A percentile compares a stretch with the other conserved stretches of the same genome.
Evolutionary conservation across 2,888 invertebrate genomes (phyloP).

Genomic region (Drosophila melanocephala): DNA sequence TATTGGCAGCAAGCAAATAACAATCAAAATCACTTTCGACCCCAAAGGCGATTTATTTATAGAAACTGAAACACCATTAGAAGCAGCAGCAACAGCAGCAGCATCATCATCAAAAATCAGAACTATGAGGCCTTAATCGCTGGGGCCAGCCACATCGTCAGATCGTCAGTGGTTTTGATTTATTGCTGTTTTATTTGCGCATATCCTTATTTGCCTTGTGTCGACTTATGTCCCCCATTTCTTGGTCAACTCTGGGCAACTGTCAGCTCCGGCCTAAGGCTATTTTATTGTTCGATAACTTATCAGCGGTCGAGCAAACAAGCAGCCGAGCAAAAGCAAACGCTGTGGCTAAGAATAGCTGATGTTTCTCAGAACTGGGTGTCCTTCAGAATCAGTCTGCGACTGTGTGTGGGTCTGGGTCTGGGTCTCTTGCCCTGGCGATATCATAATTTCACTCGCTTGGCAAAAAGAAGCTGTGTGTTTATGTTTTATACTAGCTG

Average conservation of each 20-base stretch:
- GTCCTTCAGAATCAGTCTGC: neutral
- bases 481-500: conserved; percentile 60
- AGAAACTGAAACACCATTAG: conserved; percentile 27
- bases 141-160: conserved; percentile 69
- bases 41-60: conserved; percentile 70
- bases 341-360: conserved; percentile 34
- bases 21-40: conserved; percentile 80
- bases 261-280: conserved; percentile 68
- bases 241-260: conserved; percentile 18
- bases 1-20: conserved; percentile 66
- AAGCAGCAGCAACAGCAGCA: conserved; percentile 2
- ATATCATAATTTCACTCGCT: conserved; percentile 71
- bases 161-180: conserved; percentile 80
- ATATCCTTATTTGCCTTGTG: conserved; percentile 77
- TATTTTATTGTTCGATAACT: conserved; percentile 81
- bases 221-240: conserved; percentile 53
- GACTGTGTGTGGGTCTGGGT: neutral
- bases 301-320: conserved; percentile 71
- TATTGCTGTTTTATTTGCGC: conserved; percentile 81
- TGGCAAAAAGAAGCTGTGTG: conserved; percentile 58
- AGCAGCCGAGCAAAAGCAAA: conserved; percentile 49
- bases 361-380: conserved; percentile 9
- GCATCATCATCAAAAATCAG: conserved; percentile 54
- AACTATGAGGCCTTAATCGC: conserved; percentile 74
- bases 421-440: conserved; percentile 26